phyloP scores from a whole-genome alignment of 2,797 vertebrate species.

The Todus mexicanus region DNA sequence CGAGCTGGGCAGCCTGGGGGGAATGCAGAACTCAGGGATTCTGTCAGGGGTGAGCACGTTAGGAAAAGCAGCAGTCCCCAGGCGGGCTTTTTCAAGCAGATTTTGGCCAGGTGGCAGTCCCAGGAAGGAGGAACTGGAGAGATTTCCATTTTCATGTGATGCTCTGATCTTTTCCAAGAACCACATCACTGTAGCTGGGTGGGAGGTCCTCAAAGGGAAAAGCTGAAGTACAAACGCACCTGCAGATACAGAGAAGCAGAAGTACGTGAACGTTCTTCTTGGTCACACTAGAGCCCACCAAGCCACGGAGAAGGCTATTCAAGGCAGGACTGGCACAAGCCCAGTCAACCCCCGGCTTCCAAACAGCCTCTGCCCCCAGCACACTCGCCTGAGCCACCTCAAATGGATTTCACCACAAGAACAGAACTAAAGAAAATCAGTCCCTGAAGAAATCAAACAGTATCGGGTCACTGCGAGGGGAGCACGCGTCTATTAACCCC shows the following conservation, averaged over 20 bases:
- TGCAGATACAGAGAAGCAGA: background rate
- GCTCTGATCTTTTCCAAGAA: slow-evolving; percentile 64
- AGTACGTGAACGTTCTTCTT: background rate
- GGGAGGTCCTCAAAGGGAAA: background rate
- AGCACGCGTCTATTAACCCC: accelerated
- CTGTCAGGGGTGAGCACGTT: slow-evolving; percentile 92
- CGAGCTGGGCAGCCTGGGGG: slow-evolving; percentile 75
- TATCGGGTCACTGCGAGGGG: accelerated
- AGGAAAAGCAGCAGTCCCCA: slow-evolving; percentile 66
- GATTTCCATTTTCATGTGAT: background rate
- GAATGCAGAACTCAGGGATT: slow-evolving; percentile 95
- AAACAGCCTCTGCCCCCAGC: background rate
- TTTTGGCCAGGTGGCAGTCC: slow-evolving; percentile 3
- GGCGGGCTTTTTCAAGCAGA: background rate
- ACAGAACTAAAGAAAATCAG: background rate
- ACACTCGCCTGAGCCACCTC: no score
- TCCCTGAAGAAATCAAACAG: background rate
- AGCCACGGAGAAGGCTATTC: accelerated
- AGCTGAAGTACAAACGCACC: background rate
- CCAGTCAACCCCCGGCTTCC: background rate
- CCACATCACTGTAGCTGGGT: slow-evolving; percentile 45
- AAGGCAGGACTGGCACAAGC: background rate
- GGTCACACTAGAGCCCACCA: background rate
- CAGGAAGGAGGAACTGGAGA: background rate
- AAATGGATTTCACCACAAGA: accelerated